Percentiles rank a stretch among this genome's conserved stretches.
These are phyloP conservation scores for Rousettus leschenaultii DNA, from an alignment of 2,113 vertebrate genomes.

Conservation along the genomic window DNA sequence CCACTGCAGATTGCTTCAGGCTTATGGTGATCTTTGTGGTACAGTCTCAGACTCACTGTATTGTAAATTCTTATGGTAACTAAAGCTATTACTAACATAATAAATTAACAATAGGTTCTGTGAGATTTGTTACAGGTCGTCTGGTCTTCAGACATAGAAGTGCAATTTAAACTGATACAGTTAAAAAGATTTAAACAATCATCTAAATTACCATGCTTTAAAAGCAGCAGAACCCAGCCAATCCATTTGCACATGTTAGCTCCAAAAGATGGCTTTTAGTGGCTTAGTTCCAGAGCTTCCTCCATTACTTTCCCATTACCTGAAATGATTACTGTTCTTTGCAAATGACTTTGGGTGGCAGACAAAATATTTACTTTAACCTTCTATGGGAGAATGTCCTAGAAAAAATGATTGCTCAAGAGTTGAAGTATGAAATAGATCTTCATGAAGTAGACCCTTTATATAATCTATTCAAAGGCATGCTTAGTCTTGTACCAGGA, in stretches of 20 bases:
- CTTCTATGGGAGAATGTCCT: neutral
- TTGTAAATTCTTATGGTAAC: constrained; percentile 35
- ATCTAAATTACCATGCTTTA: constrained; percentile 41
- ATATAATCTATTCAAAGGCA: neutral
- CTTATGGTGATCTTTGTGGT: constrained; percentile 14
- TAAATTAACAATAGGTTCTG: constrained; percentile 43
- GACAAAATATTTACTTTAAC: constrained; percentile 55
- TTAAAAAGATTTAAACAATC: constrained; percentile 68
- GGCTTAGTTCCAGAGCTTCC: constrained; percentile 50
- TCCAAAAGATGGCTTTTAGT: constrained; percentile 60
- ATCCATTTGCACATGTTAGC: constrained; percentile 52
- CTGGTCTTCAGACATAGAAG: constrained; percentile 55
- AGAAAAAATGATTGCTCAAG: constrained; percentile 36
- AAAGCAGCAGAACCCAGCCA: constrained; percentile 55
- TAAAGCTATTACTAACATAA: constrained; percentile 48
- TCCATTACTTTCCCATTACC: constrained; percentile 59
- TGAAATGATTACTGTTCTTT: constrained; percentile 55
- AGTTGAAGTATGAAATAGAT: neutral
- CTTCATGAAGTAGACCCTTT: neutral
- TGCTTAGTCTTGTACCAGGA: neutral
- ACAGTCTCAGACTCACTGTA: neutral
- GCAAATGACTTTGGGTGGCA: constrained; percentile 31
- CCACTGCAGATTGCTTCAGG: neutral
- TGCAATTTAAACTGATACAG: constrained; percentile 46
- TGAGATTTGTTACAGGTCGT: constrained; percentile 50